These are phyloP conservation scores for Ceratina calcarata DNA, from an alignment of 1,140 invertebrate species.

Conservation along the genomic window DNA sequence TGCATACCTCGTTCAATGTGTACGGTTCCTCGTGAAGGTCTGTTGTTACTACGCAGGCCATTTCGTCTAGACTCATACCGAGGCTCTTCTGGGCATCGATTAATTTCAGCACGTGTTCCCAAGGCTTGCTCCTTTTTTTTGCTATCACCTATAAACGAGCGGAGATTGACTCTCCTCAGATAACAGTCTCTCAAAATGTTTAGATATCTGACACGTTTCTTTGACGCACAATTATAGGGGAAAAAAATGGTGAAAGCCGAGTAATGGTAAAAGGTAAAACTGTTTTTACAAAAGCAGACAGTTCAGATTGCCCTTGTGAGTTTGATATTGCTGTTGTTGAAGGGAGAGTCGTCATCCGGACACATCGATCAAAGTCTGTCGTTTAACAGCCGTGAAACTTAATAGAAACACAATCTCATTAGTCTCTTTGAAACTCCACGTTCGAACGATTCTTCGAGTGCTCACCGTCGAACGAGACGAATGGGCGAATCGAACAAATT, in stretches of 20 bases:
- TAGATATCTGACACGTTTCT: no score
- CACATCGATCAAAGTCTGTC: constrained; percentile 46
- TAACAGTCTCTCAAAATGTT: no score
- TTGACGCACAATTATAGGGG: no score
- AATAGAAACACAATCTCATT: constrained; percentile 23
- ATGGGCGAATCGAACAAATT: neutral
- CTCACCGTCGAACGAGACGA: neutral
- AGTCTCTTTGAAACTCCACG: neutral
- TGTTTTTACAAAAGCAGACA: no score
- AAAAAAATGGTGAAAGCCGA: no score
- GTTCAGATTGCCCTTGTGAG: neutral
- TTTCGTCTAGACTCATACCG: constrained; percentile 84
- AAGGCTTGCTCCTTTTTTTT: constrained; percentile 83
- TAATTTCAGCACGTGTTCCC: constrained; percentile 83
- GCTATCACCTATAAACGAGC: constrained; percentile 84
- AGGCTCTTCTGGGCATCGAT: constrained; percentile 87
- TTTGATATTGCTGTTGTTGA: neutral
- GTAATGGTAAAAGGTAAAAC: no score
- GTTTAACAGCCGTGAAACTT: constrained; percentile 22
- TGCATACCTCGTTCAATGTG: constrained; percentile 86
- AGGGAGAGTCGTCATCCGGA: neutral
- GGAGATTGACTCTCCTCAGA: neutral
- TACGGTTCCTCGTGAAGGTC: constrained; percentile 87
- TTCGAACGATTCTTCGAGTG: constrained; percentile 12
- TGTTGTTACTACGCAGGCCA: constrained; percentile 84